Conservation (phyloP, 2,113 vertebrate genomes). For the Rhodinocichla rosea region DNA sequence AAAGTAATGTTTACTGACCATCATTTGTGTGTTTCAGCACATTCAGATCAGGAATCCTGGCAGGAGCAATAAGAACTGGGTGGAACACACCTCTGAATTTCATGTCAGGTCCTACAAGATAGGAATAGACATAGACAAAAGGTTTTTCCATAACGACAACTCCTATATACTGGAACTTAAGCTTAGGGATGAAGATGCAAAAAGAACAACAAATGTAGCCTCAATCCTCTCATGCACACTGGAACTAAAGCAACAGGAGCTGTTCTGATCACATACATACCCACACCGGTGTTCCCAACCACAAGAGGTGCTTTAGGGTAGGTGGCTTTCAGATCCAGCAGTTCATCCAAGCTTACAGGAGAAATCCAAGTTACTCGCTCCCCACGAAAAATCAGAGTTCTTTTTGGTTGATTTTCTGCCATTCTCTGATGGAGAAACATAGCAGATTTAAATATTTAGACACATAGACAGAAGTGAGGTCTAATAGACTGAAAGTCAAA, state of each 20-base stretch:
- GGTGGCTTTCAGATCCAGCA: constrained; percentile 76
- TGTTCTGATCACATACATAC: constrained; percentile 45
- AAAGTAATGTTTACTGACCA: constrained; percentile 1
- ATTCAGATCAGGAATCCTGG: constrained; percentile 58
- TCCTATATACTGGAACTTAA: not conserved
- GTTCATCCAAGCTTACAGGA: constrained; percentile 76
- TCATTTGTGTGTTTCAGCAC: not conserved
- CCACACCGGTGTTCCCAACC: constrained; percentile 82
- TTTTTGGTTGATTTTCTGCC: constrained; percentile 43
- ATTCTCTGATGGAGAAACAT: constrained; percentile 31
- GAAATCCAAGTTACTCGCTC: constrained; percentile 79
- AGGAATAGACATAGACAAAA: not conserved
- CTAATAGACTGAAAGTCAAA: not conserved
- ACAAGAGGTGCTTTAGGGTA: constrained; percentile 81
- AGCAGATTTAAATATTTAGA: not conserved
- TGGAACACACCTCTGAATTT: constrained; percentile 53
- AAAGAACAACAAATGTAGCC: not conserved
- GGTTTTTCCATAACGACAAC: not conserved
- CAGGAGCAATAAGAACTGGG: constrained; percentile 57
- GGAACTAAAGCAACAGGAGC: not conserved
- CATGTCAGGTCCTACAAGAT: constrained; percentile 26
- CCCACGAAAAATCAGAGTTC: constrained; percentile 68
- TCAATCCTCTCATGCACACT: not conserved
- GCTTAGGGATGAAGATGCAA: not conserved
- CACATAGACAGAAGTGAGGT: not conserved